Evolutionary conservation across 2,797 vertebrate species (phyloP).

Genomic region (Darevskia mixta): DNA sequence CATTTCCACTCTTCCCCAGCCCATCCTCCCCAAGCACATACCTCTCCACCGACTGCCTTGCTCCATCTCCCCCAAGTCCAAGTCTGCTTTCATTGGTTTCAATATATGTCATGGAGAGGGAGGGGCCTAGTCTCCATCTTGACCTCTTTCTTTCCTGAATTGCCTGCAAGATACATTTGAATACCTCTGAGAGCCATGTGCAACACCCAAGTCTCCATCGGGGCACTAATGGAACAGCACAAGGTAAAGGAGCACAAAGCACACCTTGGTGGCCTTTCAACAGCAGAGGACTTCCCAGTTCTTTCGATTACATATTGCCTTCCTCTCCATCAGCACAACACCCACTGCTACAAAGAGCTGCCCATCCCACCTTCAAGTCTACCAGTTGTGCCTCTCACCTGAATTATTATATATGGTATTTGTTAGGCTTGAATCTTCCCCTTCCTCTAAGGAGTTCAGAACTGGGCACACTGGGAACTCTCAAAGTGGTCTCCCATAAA

Average conservation of each 20-base stretch:
- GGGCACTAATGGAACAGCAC: background rate
- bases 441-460: background rate
- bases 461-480: no score
- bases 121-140: background rate
- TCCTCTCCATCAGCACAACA: background rate
- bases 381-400: background rate
- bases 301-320: background rate
- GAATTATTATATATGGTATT: background rate
- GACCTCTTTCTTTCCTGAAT: background rate
- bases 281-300: background rate
- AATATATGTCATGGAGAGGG: background rate
- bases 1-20: background rate
- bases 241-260: background rate
- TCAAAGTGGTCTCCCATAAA: background rate
- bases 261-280: background rate
- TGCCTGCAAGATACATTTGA: no score
- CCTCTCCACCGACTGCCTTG: no score
- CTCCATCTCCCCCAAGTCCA: background rate
- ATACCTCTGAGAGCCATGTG: background rate
- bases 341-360: background rate
- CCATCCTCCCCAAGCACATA: background rate
- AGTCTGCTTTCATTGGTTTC: background rate
- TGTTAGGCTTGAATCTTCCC: background rate
- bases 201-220: background rate
- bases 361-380: no score